Base-by-base conservation (phyloP, 1,140 invertebrate species). In the Steinernema feltiae region DNA sequence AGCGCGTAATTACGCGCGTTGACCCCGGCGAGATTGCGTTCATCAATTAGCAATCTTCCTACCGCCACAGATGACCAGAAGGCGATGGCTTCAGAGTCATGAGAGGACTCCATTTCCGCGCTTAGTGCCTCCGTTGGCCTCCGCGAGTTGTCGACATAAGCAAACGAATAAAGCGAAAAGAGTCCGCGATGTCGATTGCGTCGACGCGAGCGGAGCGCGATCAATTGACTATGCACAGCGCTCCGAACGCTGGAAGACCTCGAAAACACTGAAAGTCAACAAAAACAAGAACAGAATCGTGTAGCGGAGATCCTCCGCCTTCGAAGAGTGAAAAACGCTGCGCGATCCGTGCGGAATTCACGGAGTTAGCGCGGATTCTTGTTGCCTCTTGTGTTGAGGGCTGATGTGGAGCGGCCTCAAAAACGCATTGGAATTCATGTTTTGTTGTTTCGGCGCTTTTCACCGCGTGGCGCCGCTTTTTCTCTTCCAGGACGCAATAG, bases 201-300 rank as follows among this genome's bases (percentile, higher is more conserved):
- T 15, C 53, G 24, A 15, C 53, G 53, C 53, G 53, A 63, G 53
- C 53, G 53, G 53, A 63, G 53, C 53, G 53, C 53, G 53, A 18
- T 21, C 53, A 63, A 63, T 63, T 63, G 53, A 3, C 53, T n/a
- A 63, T 63, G 53, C 53, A 63, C 53, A 12, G 24, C 12, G 53
- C 24, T 63, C 24, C 24, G 3, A 21, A 7, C 2, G 24, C 24
- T n/a, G 7, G 24, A 63, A 27, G 24, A 7, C 53, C 24, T 12
- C 24, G 24, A 17, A 17, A 3, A 17, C 53, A 27, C 12, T 15
- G 35, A 63, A 63, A 63, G 15, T 27, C 24, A 15, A 3, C 53
- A 27, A 12, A 46, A 46, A 46, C 41, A 46, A n/a, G 7, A 7
- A 46, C 41, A 46, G 41, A 46, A 12, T 7, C 41, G 7, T 46